These are phyloP conservation scores for Potorous gilbertii DNA, from an alignment of 2,797 vertebrate species.

Conservation along the genomic window DNA sequence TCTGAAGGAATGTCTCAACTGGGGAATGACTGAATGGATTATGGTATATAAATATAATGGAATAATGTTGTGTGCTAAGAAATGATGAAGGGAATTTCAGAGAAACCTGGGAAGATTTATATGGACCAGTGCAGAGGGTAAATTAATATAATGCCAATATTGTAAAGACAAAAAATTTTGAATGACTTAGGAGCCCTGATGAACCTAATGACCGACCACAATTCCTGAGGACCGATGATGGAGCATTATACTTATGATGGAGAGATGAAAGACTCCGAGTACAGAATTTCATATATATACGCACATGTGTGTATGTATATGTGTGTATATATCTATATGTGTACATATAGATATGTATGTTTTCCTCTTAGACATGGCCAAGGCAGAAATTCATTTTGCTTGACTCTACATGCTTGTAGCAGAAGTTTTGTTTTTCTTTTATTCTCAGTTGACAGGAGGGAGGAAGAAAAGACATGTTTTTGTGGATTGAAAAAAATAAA, in stretches of 20 bases:
- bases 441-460: background rate
- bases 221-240: background rate
- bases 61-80: background rate
- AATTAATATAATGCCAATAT: background rate
- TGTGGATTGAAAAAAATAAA: background rate
- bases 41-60: background rate
- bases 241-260: background rate
- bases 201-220: background rate
- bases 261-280: background rate
- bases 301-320: no score
- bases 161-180: background rate
- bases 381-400: background rate
- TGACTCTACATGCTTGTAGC: background rate
- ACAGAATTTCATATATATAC: background rate
- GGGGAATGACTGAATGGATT: background rate
- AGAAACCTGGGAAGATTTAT: background rate
- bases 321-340: no score
- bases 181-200: no score
- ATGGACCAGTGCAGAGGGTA: background rate
- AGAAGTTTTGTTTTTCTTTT: background rate
- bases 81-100: background rate
- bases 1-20: background rate
- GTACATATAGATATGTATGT: background rate
- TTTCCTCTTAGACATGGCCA: background rate
- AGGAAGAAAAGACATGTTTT: background rate